phyloP scores from a whole-genome alignment of 2,888 invertebrate genomes.

The Acheta domesticus region DNA sequence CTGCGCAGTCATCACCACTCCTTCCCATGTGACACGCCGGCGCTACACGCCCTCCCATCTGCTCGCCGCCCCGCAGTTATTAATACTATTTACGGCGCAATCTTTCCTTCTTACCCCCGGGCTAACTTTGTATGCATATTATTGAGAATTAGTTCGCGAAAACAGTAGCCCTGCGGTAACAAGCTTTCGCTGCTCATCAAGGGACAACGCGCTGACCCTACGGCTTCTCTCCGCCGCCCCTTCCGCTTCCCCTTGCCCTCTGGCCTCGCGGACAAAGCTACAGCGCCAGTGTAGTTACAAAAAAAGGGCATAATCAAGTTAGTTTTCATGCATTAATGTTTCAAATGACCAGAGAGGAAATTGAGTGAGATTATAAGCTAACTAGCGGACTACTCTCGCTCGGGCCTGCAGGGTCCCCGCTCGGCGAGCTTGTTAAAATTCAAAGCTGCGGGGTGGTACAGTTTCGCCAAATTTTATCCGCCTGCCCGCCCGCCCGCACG shows the following conservation, averaged over 20 bases:
- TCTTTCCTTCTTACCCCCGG: background rate
- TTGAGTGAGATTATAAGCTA: conserved; percentile 21
- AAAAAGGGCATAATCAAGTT: conserved; percentile 21
- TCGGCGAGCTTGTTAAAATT: conserved; percentile 18
- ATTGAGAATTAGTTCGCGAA: conserved; percentile 9
- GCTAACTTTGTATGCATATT: background rate
- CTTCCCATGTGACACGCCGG: too few relatives aligned
- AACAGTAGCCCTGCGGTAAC: conserved; percentile 10
- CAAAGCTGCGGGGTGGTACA: background rate
- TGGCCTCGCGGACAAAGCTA: conserved; percentile 6
- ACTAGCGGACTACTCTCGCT: conserved; percentile 19
- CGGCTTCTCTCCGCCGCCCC: background rate
- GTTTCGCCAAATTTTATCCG: background rate
- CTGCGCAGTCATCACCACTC: too few relatives aligned
- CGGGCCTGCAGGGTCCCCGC: background rate
- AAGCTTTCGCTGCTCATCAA: background rate
- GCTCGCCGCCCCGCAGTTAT: background rate
- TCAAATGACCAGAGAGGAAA: conserved; percentile 7
- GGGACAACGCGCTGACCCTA: conserved; percentile 11
- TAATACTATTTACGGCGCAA: conserved; percentile 1
- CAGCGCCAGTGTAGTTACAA: conserved; percentile 1
- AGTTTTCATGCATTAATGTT: conserved; percentile 24
- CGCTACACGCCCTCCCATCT: background rate
- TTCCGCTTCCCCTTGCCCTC: background rate
- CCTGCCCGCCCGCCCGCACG: background rate